Evolutionary conservation across 2,113 vertebrate genomes (phyloP), one percentile per base, ranked within the genome.

Genomic region (Anoplopoma fimbria): DNA sequence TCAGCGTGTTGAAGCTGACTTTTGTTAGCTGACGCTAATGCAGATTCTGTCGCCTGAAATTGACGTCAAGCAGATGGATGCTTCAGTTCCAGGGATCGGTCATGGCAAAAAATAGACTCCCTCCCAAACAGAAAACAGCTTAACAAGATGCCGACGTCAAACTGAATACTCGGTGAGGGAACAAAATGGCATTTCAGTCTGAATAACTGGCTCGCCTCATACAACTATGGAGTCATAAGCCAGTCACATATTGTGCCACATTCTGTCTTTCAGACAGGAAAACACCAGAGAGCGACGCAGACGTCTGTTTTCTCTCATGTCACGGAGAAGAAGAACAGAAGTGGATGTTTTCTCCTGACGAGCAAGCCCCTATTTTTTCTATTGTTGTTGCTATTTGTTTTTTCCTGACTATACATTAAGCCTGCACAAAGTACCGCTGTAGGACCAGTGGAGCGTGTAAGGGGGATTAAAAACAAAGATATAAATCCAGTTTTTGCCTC

Each of bases 391-490:
- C 47, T 68, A 13, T 64, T 64, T 64, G 57, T 76, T 77, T 12
- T 65, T 65, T 9, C 60, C 68, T 40, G 45, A 57, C 76, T 82
- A 67, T 90, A 89, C 85, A 84, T 76, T 76, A 76, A 79, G 78
- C 45, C 58, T 65, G 75, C 53, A 75, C 79, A 78, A 81, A 84
- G 71, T 69, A 87, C 82, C 79, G 85, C 84, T 72, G 89, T 86
- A 82, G 87, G 69, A 77, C 70, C 87, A 83, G 82, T 47, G 82
- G 69, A 84, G 86, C 82, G 36, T 91, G 92, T 85, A 87, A 90
- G 51, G 80, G 81, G 89, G 92, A 91, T 94, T 92, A 93, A 93
- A 93, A 92, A 92, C 91, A 91, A 93, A 93, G 88, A 92, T 89
- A 91, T 89, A 93, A 93, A 93, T 93, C 88, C 87, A 86, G 89